phyloP scores from a whole-genome alignment of 2,113 vertebrate species.

The Halcyon senegalensis region DNA sequence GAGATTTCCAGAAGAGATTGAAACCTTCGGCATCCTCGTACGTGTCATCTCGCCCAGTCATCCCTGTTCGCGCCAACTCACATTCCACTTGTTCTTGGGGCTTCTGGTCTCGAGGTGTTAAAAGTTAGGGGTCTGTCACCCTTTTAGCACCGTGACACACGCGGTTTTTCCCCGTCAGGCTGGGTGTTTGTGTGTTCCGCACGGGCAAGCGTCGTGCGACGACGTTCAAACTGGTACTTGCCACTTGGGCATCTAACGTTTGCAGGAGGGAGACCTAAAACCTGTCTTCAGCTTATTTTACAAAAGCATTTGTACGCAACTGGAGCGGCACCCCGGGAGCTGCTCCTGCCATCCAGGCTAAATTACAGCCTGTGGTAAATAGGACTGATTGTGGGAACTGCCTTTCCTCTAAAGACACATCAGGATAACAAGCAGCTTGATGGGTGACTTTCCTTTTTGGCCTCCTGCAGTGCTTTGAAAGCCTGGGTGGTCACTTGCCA shows the following conservation, averaged over 20 bases:
- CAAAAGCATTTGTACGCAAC: background rate
- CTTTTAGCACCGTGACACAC: background rate
- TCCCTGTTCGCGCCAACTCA: background rate
- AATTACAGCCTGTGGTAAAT: constrained; percentile 15
- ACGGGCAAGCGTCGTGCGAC: fast-evolving
- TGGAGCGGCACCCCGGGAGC: background rate
- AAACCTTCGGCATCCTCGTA: background rate
- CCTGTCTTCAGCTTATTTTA: background rate
- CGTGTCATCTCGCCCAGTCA: background rate
- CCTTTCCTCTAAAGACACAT: constrained; percentile 3
- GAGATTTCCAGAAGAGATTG: background rate
- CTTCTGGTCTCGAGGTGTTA: background rate
- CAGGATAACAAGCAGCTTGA: constrained; percentile 24
- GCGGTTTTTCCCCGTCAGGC: fast-evolving
- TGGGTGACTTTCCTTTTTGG: constrained; percentile 33
- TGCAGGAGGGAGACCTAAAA: background rate
- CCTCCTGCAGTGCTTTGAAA: constrained; percentile 41
- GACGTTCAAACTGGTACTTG: background rate
- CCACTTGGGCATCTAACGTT: background rate
- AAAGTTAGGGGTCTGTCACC: background rate
- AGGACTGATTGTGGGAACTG: constrained; percentile 27
- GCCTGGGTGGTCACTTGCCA: constrained; percentile 43
- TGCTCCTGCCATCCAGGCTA: background rate
- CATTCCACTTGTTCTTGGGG: background rate
- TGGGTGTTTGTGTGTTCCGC: fast-evolving